A percentile compares a stretch with the other conserved stretches of the same genome.
These are phyloP conservation scores for Zeus faber DNA, from an alignment of 2,113 vertebrate genomes.

Conservation along the genomic window DNA sequence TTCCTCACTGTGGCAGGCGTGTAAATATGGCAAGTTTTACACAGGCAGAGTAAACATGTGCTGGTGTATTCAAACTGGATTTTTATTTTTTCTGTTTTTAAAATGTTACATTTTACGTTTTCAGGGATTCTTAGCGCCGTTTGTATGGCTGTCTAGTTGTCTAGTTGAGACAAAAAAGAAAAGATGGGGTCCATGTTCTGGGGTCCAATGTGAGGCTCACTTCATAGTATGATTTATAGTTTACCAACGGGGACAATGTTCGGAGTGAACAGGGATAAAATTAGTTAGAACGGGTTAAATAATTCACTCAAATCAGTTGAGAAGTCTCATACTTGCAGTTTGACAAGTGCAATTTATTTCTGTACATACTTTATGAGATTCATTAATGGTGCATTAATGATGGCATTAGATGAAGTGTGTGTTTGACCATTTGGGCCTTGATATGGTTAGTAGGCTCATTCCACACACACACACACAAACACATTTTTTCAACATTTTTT, in stretches of 20 bases:
- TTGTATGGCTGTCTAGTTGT: no score
- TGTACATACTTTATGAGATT: conserved; percentile 54
- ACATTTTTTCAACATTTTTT: conserved; percentile 33
- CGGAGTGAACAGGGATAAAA: no score
- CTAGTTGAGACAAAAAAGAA: no score
- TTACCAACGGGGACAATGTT: no score
- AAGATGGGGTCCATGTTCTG: no score
- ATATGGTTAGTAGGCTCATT: conserved; percentile 24
- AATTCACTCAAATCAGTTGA: no score
- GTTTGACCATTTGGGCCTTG: conserved; percentile 47
- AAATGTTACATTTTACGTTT: conserved; percentile 49
- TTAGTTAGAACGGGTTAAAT: no score
- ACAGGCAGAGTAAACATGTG: conserved; percentile 24
- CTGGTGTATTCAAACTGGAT: conserved; percentile 41
- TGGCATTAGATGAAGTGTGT: conserved; percentile 19
- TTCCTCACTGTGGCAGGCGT: conserved; percentile 53
- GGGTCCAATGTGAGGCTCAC: no score
- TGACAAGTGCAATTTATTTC: conserved; percentile 66
- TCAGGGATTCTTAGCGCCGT: conserved; percentile 70
- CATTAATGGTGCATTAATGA: no score
- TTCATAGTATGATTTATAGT: no score
- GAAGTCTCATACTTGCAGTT: conserved; percentile 40
- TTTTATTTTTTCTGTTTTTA: conserved; percentile 34
- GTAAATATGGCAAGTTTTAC: conserved; percentile 59
- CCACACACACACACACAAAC: conserved; percentile 18